phyloP scores from a whole-genome alignment of 2,797 vertebrate genomes.

The Oceanodroma leucorhoa region DNA sequence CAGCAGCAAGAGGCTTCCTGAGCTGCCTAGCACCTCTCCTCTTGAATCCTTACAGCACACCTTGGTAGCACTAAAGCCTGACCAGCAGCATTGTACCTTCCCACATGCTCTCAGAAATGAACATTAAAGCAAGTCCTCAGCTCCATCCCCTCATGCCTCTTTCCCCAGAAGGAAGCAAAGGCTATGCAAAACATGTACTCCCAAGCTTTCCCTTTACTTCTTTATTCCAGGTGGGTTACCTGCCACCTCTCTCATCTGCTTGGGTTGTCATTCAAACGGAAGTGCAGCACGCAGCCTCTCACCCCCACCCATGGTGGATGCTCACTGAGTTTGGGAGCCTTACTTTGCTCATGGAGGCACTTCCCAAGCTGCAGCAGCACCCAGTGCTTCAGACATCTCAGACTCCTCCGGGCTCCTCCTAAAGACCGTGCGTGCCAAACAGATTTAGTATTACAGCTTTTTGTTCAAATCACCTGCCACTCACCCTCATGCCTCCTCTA shows the following conservation, averaged over 20 bases:
- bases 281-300: background rate
- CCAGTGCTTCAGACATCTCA: background rate
- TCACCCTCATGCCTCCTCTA: background rate
- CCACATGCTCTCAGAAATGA: background rate
- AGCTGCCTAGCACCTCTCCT: background rate
- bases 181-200: rapidly evolving
- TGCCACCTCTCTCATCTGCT: background rate
- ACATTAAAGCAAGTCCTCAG: background rate
- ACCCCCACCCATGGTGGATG: background rate
- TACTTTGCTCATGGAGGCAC: background rate
- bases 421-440: background rate
- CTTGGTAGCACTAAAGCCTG: background rate
- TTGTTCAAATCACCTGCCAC: background rate
- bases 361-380: background rate
- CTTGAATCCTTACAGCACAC: background rate
- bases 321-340: background rate
- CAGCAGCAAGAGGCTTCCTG: background rate
- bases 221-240: background rate
- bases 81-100: background rate
- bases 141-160: background rate
- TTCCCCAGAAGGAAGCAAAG: background rate
- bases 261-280: background rate
- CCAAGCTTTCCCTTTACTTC: background rate
- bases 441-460: background rate
- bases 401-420: background rate